Evolutionary conservation across 2,888 invertebrate genomes (phyloP).

Genomic region (Protonemura montana): DNA sequence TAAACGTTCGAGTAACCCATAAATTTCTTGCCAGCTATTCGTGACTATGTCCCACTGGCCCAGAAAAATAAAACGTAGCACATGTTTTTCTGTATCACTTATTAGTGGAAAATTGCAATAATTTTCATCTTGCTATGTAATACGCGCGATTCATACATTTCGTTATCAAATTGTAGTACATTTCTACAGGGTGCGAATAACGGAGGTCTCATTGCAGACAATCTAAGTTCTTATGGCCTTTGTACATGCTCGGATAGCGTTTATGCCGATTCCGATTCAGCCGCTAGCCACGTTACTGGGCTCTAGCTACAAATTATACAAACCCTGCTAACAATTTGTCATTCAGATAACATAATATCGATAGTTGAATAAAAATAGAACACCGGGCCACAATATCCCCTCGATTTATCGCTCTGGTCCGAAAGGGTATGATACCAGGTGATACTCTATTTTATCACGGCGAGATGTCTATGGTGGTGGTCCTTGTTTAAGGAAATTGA

Average conservation of each 20-base stretch:
- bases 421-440: not conserved
- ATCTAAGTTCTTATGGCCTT: not conserved
- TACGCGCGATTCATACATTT: not conserved
- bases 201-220: conserved; percentile 1
- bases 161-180: conserved; percentile 9
- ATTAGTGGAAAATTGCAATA: not conserved
- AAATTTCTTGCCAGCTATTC: not conserved
- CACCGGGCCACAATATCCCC: not conserved
- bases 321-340: conserved; percentile 17
- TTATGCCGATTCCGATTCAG: not conserved
- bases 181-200: conserved; percentile 8
- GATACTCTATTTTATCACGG: not conserved
- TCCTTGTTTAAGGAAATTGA: not conserved
- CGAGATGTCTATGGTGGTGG: not conserved
- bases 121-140: not conserved
- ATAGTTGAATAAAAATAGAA: conserved; percentile 14
- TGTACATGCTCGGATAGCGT: not conserved
- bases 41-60: conserved; percentile 12
- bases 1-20: conserved; percentile 12
- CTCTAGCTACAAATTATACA: conserved; percentile 15
- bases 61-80: not conserved
- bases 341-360: conserved; percentile 19
- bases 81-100: not conserved
- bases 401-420: not conserved
- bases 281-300: not conserved